Base-by-base conservation (phyloP, 53 echinoderm and acorn worm genomes). In the Echinometra lucunter region DNA sequence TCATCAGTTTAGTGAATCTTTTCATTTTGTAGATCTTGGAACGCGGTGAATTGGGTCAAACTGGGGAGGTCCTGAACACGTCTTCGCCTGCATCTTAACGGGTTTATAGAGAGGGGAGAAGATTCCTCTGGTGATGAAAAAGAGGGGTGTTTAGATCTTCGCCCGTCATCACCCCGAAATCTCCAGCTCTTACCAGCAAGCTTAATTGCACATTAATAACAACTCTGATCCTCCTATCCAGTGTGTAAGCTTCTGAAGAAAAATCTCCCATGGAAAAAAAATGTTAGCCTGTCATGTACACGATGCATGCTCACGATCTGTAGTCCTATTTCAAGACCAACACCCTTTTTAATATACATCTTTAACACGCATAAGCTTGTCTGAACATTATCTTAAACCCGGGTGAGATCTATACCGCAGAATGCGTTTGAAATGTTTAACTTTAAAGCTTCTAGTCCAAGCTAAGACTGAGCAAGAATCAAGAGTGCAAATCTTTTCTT, bases 131-230 rank as follows among this genome's bases (percentile, higher is more conserved):
- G 85, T 85, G 47, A 85, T 85, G 49, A 85, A 32, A 91, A 42
- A n/a, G 27, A 44, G 72, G 66, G 69, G 91, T 70, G 69, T 91
- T 91, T 70, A 91, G 45, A 91, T 91, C 91, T 69, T 27, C 25
- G 15, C 45, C 72, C 44, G 60, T 91, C 91, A 67, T 19, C 91
- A 91, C 91, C 17, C 6, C 30, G 2, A 91, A 91, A 70, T 91
- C 91, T 70, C n/a, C 17, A 15, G 66, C 91, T 91, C 91, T 91
- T 91, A 91, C 69, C 70, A 44, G n/a, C 30, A 44, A 45, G 91
- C 91, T 91, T 91, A 91, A 91, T 91, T 91, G 91, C 69, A 91
- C 91, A 91, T 91, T 91, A 91, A 91, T 91, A 91, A 91, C 91
- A 91, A 91, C 67, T 67, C 58, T 44, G 69, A 91, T 44, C 91